Conservation (phyloP, 2,797 vertebrate genomes). For the Notolepis coatsorum region DNA sequence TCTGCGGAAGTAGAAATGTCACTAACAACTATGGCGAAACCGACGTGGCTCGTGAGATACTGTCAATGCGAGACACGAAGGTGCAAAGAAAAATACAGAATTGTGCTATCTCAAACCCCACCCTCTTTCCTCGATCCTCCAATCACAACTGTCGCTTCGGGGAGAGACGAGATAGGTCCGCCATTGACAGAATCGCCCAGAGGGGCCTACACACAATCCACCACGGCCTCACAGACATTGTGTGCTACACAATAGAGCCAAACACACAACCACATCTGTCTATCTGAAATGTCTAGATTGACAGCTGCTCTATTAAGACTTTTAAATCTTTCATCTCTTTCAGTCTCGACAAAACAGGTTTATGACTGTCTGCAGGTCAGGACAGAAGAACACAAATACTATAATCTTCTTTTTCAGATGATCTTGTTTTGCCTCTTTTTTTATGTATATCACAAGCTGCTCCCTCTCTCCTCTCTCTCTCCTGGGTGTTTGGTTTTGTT, state of each 20-base stretch:
- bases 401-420: constrained; percentile 57
- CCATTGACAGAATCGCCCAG: too few relatives aligned
- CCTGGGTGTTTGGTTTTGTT: constrained; percentile 24
- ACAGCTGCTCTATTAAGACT: constrained; percentile 35
- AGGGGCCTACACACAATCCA: too few relatives aligned
- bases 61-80: too few relatives aligned
- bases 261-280: constrained; percentile 11
- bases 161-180: too few relatives aligned
- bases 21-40: too few relatives aligned
- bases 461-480: constrained; percentile 24
- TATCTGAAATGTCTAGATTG: constrained; percentile 28
- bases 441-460: constrained; percentile 15
- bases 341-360: constrained; percentile 39
- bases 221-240: too few relatives aligned
- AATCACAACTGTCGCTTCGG: too few relatives aligned
- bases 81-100: too few relatives aligned
- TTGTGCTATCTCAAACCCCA: too few relatives aligned
- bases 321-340: constrained; percentile 37
- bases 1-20: too few relatives aligned
- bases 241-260: not conserved
- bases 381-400: constrained; percentile 44
- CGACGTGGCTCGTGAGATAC: too few relatives aligned
- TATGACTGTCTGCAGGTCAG: constrained; percentile 51
- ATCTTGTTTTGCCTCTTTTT: constrained; percentile 50
- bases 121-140: too few relatives aligned